These are phyloP conservation scores for Drosophila elegans DNA, from an alignment of 1,140 invertebrate genomes.

Conservation along the genomic window DNA sequence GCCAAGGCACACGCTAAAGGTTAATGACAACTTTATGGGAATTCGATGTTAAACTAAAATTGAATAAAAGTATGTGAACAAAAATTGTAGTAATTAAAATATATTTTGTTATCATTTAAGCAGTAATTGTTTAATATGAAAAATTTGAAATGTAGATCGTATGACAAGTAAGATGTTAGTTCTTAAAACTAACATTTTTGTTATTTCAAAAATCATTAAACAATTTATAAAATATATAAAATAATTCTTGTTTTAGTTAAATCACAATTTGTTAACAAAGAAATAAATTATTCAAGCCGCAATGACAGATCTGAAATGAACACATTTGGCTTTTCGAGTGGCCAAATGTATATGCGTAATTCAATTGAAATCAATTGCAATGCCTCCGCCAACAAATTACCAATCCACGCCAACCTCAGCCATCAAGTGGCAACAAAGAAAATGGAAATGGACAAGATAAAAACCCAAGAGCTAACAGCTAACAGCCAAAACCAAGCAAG, in stretches of 20 bases:
- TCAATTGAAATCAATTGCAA: constrained; percentile 71
- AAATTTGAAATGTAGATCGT: too few relatives aligned
- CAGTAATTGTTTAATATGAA: too few relatives aligned
- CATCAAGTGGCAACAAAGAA: constrained; percentile 45
- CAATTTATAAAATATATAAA: not conserved
- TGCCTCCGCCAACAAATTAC: constrained; percentile 52
- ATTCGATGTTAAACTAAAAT: too few relatives aligned
- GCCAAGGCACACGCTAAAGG: too few relatives aligned
- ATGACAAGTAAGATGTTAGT: too few relatives aligned
- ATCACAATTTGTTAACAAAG: not conserved
- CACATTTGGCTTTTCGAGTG: constrained; percentile 13
- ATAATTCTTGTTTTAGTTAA: not conserved
- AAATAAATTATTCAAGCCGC: not conserved
- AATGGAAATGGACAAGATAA: constrained; percentile 32
- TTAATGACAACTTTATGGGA: too few relatives aligned
- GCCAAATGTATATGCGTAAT: constrained; percentile 19
- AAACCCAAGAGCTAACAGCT: constrained; percentile 4
- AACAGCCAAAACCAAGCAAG: constrained; percentile 24
- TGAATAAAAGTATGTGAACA: too few relatives aligned
- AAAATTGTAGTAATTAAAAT: too few relatives aligned
- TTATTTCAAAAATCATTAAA: too few relatives aligned
- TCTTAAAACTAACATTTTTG: too few relatives aligned
- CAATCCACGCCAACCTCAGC: constrained; percentile 43
- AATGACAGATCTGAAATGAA: constrained; percentile 5
- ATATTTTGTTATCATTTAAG: constrained; percentile 9